Percentiles rank a stretch among this genome's conserved stretches.
Conservation (phyloP, 2,113 vertebrate species). For the Chauna torquata region DNA sequence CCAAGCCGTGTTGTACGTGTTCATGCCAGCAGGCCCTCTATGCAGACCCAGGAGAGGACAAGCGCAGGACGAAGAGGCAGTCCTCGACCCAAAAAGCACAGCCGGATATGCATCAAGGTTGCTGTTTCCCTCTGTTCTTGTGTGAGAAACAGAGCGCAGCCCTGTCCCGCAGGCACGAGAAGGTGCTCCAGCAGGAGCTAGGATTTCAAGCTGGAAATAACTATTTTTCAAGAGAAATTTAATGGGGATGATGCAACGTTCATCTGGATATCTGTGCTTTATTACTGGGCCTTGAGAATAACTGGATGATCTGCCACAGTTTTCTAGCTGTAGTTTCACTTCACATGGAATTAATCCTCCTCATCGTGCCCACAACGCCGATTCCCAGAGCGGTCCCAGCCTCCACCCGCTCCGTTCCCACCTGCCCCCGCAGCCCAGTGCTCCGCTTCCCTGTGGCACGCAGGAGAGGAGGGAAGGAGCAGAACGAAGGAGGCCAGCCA, state of each 20-base stretch:
- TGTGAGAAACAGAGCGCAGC: background rate
- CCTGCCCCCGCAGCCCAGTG: background rate
- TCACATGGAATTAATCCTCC: slow-evolving; percentile 11
- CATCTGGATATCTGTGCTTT: slow-evolving; percentile 21
- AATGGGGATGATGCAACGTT: background rate
- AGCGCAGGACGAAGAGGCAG: background rate
- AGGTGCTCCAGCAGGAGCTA: background rate
- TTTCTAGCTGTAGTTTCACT: slow-evolving; percentile 14
- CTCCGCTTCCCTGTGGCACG: background rate
- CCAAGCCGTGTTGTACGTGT: no score
- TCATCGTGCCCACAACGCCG: background rate
- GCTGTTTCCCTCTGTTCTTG: background rate
- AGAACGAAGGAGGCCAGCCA: background rate
- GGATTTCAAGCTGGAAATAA: background rate
- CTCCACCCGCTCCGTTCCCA: background rate
- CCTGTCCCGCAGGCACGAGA: background rate
- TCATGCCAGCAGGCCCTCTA: background rate
- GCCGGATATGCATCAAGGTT: background rate
- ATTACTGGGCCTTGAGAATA: background rate
- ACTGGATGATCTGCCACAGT: slow-evolving; percentile 38
- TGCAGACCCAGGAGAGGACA: background rate
- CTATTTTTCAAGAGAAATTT: background rate
- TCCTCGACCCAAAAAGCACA: background rate
- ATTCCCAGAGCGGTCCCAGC: background rate
- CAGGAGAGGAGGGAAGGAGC: background rate